Conservation (phyloP, 2,113 vertebrate species). For the Talpa occidentalis region DNA sequence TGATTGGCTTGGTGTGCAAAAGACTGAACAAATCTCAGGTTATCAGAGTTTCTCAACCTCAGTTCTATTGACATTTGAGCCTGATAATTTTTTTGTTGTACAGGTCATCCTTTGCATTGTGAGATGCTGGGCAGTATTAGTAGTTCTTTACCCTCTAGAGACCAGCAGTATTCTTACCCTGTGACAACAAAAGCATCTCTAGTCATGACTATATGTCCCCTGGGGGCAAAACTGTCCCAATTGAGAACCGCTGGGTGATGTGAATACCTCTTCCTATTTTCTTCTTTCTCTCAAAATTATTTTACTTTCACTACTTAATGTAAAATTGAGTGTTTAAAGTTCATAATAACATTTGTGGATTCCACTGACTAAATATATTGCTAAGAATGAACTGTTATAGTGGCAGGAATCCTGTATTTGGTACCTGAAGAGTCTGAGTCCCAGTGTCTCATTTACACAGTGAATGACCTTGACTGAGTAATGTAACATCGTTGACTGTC, state of each 20-base stretch:
- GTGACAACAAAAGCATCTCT: background rate
- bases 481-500: background rate
- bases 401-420: background rate
- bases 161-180: background rate
- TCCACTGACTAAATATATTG: background rate
- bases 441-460: background rate
- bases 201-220: background rate
- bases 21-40: background rate
- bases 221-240: background rate
- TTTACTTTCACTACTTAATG: constrained; percentile 14
- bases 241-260: background rate
- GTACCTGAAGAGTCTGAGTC: background rate
- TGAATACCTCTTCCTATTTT: background rate
- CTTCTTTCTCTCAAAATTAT: background rate
- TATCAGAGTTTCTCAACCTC: background rate
- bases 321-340: background rate
- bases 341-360: background rate
- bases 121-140: background rate
- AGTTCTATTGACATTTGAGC: background rate
- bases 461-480: background rate
- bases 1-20: background rate
- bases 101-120: background rate
- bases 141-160: background rate
- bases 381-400: background rate
- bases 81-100: background rate